Percentiles rank a stretch among this genome's conserved stretches.
Evolutionary conservation across 2,113 vertebrate genomes (phyloP).

Genomic region (Ploceus nigricollis): DNA sequence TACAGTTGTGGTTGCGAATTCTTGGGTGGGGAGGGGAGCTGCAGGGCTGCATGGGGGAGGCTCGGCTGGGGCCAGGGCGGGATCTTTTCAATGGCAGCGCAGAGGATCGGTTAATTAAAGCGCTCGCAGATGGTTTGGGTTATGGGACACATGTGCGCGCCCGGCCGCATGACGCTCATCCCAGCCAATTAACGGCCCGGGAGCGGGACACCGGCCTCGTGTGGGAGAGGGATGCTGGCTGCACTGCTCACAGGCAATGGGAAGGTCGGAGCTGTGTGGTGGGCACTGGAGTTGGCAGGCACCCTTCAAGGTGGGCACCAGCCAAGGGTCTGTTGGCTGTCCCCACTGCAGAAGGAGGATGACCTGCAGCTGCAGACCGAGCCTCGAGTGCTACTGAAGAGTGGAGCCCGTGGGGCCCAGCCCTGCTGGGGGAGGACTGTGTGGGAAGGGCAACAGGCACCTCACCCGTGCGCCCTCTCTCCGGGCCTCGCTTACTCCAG

Average conservation of each 20-base stretch:
- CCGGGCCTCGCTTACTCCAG: rapidly evolving
- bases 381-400: rapidly evolving
- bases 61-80: background rate
- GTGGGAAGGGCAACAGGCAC: background rate
- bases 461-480: rapidly evolving
- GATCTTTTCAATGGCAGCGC: slow-evolving; percentile 33
- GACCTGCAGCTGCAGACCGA: rapidly evolving
- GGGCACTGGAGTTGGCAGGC: rapidly evolving
- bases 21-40: slow-evolving; percentile 41
- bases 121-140: slow-evolving; percentile 29
- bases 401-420: rapidly evolving
- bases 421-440: background rate
- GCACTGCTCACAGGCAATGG: background rate
- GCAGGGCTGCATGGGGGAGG: background rate
- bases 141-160: slow-evolving; percentile 43
- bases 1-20: slow-evolving; percentile 40
- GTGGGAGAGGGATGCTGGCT: background rate
- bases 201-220: background rate
- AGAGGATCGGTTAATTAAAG: slow-evolving; percentile 37
- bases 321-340: rapidly evolving
- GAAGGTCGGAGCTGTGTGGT: background rate
- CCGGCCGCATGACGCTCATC: slow-evolving; percentile 11
- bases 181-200: background rate
- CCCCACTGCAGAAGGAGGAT: background rate
- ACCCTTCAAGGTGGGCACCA: background rate